These are phyloP conservation scores for Labeo calbasu DNA, from an alignment of 2,797 vertebrate species.

Conservation along the genomic window DNA sequence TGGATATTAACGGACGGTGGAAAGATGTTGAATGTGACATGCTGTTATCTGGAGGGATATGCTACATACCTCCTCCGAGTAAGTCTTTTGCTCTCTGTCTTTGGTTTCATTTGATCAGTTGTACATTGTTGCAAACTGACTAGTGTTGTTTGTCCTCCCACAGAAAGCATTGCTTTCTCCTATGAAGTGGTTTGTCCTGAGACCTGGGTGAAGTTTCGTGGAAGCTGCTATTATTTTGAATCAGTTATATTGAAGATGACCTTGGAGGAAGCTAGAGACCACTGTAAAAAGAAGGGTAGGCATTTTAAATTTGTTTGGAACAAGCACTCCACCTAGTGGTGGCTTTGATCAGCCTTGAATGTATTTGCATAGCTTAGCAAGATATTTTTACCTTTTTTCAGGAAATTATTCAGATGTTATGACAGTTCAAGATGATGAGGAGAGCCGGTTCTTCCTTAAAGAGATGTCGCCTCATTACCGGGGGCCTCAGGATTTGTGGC, in stretches of 20 bases:
- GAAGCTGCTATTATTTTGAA: constrained; percentile 91
- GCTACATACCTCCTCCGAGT: constrained; percentile 81
- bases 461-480: constrained; percentile 80
- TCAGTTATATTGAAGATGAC: constrained; percentile 80
- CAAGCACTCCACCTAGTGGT: constrained; percentile 13
- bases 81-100: constrained; percentile 66
- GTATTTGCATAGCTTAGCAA: not conserved
- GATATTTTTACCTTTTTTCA: constrained; percentile 60
- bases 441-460: constrained; percentile 87
- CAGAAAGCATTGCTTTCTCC: constrained; percentile 79
- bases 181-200: constrained; percentile 81
- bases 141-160: not conserved
- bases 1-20: constrained; percentile 88
- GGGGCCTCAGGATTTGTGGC: constrained; percentile 84
- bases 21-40: constrained; percentile 81
- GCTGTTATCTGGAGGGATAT: constrained; percentile 85
- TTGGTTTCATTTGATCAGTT: not conserved
- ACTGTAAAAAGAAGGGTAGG: constrained; percentile 90
- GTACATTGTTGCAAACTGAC: not conserved
- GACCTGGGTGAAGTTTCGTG: constrained; percentile 89
- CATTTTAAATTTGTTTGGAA: not conserved
- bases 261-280: constrained; percentile 84
- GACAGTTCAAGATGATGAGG: constrained; percentile 84
- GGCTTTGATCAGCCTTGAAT: not conserved
- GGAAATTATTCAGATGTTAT: constrained; percentile 86